A percentile compares a stretch with the other conserved stretches of the same genome.
Conservation (phyloP, 1,140 invertebrate genomes). For the Calycopis cecrops region DNA sequence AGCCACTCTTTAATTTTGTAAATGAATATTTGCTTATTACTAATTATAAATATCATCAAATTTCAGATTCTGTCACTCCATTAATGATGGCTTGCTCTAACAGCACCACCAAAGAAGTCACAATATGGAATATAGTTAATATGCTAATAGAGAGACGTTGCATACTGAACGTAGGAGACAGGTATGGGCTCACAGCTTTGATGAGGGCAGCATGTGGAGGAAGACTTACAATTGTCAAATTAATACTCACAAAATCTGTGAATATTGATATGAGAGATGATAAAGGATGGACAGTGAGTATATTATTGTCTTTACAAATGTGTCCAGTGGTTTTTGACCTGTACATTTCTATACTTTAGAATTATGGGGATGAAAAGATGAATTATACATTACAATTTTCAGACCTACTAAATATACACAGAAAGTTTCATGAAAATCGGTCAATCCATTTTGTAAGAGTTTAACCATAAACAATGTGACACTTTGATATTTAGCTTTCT, state of each 20-base stretch:
- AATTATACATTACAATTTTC: too few relatives aligned
- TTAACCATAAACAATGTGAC: too few relatives aligned
- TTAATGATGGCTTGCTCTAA: conserved; percentile 72
- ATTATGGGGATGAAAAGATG: too few relatives aligned
- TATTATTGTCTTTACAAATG: neutral
- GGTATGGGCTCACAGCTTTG: conserved; percentile 72
- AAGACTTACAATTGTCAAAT: conserved; percentile 54
- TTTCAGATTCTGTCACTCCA: conserved; percentile 74
- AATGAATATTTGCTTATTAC: neutral
- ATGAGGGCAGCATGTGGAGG: conserved; percentile 73
- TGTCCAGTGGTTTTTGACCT: too few relatives aligned
- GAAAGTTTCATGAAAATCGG: too few relatives aligned
- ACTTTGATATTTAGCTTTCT: too few relatives aligned
- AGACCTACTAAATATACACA: too few relatives aligned
- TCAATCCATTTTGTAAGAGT: too few relatives aligned
- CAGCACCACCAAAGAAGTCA: conserved; percentile 43
- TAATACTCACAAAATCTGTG: conserved; percentile 62
- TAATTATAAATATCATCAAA: neutral
- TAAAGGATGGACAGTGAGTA: conserved; percentile 73
- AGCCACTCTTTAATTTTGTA: neutral
- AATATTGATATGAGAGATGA: conserved; percentile 74
- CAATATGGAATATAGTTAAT: conserved; percentile 44
- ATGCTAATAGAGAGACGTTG: conserved; percentile 45
- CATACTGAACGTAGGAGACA: conserved; percentile 63
- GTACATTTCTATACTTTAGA: too few relatives aligned